A percentile compares a stretch with the other conserved stretches of the same genome.
Evolutionary conservation across 2,113 vertebrate species (phyloP).

Genomic region (Steatornis caripensis): DNA sequence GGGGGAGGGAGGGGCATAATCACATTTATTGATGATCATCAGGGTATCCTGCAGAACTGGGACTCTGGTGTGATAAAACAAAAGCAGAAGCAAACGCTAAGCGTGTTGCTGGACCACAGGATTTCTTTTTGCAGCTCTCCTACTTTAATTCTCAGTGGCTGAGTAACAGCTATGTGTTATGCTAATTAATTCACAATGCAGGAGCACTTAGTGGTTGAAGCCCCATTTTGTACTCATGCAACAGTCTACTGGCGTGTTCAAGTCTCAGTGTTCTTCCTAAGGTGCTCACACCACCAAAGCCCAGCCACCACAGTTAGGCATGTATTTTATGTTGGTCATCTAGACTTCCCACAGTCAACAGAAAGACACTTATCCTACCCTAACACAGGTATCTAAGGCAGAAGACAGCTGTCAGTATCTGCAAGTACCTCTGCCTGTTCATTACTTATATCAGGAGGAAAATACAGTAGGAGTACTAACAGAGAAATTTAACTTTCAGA

Average conservation of each 20-base stretch:
- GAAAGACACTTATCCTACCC: no score
- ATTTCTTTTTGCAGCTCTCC: not conserved
- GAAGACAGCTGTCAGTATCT: not conserved
- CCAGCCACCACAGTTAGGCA: not conserved
- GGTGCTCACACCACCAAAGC: rapidly evolving
- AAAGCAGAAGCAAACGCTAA: not conserved
- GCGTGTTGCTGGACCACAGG: not conserved
- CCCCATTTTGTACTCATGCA: not conserved
- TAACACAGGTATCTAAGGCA: not conserved
- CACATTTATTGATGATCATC: not conserved
- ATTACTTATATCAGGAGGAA: not conserved
- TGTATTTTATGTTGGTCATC: not conserved
- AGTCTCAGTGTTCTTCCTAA: not conserved
- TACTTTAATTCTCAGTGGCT: not conserved
- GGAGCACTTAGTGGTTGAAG: not conserved
- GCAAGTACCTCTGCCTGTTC: not conserved
- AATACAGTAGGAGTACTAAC: not conserved
- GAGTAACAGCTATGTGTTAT: not conserved
- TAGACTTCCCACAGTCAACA: not conserved
- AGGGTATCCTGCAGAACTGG: not conserved
- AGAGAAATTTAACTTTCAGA: not conserved
- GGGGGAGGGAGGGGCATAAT: no score
- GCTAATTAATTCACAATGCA: not conserved
- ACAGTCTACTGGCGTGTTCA: not conserved
- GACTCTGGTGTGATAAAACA: not conserved